Evolutionary conservation across 2,797 vertebrate genomes (phyloP), one percentile per base, ranked within the genome.

Genomic region (Halcyon leucocephala): DNA sequence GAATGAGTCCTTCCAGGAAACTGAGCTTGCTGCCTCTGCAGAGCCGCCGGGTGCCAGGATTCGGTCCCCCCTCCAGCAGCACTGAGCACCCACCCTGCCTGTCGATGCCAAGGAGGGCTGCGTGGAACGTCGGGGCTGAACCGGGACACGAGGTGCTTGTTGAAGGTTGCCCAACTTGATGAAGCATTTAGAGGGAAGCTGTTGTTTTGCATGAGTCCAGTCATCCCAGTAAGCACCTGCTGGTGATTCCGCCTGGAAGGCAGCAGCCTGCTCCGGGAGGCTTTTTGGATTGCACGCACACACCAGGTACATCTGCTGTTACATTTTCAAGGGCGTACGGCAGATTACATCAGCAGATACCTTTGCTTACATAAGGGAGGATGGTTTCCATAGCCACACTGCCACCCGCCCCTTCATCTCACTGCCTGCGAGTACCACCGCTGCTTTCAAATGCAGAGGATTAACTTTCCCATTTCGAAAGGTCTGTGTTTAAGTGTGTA

Each of bases 91-190:
- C 4, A 1, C 66, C 26, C 22, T 10, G 8, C 54, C 31, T 2
- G 9, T 19, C 10, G 8, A 3, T 17, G 22, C 15, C 6, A 2
- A 17, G 21, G 24, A 10, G 19, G 31, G 10, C 71, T 41, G 31
- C 2, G 0, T 4, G 18, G 12, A 39, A 3, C 1, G 0, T 4
- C 2, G 1, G 22, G 6, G 10, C 2, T 1, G 19, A 19, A 3
- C 0, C 15, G 46, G 72, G 22, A 18, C 51, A 26, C 2, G 0
- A 24, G 55, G 39, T 0, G 4, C 41, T 67, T 35, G 8, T 3
- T 4, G 24, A 17, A 20, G 16, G 2, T 15, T 31, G 33, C 71
- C 69, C 46, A 58, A 44, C 29, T 26, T 14, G 5, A 20, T 22
- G 2, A 9, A 42, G 14, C 21, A 1, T 14, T 55, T 6, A 0